These are phyloP conservation scores for Agrilus planipennis DNA, from an alignment of 1,140 invertebrate genomes.

Conservation along the genomic window DNA sequence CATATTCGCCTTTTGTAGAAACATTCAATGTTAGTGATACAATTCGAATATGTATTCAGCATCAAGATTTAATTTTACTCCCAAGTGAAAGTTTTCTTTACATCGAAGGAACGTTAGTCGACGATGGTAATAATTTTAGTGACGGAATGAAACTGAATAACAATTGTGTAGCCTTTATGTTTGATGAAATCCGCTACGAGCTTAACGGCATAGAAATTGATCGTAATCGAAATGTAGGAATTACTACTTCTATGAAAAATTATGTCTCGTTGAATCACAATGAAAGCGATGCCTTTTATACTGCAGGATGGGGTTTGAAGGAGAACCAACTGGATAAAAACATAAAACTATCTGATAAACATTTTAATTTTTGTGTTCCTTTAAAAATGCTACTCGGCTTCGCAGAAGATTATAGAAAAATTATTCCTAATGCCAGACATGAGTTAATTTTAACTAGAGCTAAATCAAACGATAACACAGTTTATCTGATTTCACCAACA, in stretches of 20 bases:
- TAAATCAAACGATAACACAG: conserved; percentile 21
- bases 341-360: too few relatives aligned
- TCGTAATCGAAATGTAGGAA: conserved; percentile 19
- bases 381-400: conserved; percentile 33
- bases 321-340: too few relatives aligned
- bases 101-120: conserved; percentile 8
- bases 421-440: conserved; percentile 35
- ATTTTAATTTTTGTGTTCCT: conserved; percentile 33
- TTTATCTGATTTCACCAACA: conserved; percentile 5
- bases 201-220: conserved; percentile 24
- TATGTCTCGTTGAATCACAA: conserved; percentile 19
- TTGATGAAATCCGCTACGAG: conserved; percentile 24
- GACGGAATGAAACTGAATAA: conserved; percentile 4
- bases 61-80: conserved; percentile 9
- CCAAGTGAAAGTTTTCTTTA: conserved; percentile 7
- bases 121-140: not conserved
- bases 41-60: conserved; percentile 13
- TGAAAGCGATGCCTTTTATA: conserved; percentile 16
- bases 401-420: conserved; percentile 36
- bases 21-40: conserved; percentile 12
- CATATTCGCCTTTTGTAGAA: too few relatives aligned
- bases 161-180: conserved; percentile 18
- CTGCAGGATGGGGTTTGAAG: conserved; percentile 20
- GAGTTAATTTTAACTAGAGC: conserved; percentile 33
- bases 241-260: conserved; percentile 28